Evolutionary conservation across 2,888 invertebrate species (phyloP).

Genomic region (Masnerella sp.): DNA sequence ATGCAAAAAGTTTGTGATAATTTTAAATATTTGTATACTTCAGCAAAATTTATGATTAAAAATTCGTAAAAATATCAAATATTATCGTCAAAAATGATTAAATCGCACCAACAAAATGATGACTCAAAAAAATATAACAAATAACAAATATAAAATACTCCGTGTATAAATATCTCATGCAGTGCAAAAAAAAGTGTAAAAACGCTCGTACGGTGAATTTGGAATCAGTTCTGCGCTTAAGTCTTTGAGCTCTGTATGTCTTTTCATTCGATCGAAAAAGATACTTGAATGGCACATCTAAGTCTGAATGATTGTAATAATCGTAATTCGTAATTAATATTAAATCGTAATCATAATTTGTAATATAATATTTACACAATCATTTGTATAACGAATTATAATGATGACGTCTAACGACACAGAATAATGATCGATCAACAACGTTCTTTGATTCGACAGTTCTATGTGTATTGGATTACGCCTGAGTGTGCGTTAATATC

Average conservation of each 20-base stretch:
- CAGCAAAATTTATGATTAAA: too few relatives aligned
- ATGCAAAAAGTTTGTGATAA: too few relatives aligned
- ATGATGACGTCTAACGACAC: conserved; percentile 60
- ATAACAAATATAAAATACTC: too few relatives aligned
- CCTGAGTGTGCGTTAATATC: conserved; percentile 49
- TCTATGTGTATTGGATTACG: conserved; percentile 54
- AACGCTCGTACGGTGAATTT: conserved; percentile 51
- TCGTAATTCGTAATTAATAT: too few relatives aligned
- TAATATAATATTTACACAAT: conserved; percentile 58
- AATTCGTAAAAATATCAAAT: too few relatives aligned
- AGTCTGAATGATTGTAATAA: conserved; percentile 36
- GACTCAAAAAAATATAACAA: too few relatives aligned
- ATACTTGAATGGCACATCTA: conserved; percentile 59
- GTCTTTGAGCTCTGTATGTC: conserved; percentile 27
- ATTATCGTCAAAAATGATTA: too few relatives aligned
- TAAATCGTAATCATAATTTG: conserved; percentile 28
- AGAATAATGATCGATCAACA: conserved; percentile 55
- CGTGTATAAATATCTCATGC: conserved; percentile 20
- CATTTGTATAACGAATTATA: conserved; percentile 58
- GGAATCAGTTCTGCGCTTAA: neutral
- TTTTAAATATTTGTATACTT: too few relatives aligned
- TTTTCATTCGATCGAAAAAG: conserved; percentile 32
- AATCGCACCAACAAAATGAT: too few relatives aligned
- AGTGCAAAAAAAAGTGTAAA: too few relatives aligned
- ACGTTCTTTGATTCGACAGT: conserved; percentile 55